Evolutionary conservation across 2,113 vertebrate genomes (phyloP), one percentile per base, ranked within the genome.

Genomic region (Zingel zingel): DNA sequence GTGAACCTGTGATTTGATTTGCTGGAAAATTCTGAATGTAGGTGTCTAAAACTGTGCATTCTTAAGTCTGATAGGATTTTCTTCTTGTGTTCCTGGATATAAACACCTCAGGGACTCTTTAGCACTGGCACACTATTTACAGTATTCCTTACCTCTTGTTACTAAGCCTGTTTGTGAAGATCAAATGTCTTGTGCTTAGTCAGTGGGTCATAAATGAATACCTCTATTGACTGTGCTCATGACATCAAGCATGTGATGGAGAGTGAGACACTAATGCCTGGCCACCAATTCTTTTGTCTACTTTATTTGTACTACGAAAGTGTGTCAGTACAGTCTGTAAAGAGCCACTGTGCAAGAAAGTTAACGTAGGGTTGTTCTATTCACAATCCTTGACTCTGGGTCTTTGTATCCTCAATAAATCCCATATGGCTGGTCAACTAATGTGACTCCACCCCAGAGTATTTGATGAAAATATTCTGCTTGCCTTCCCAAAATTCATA

Each of bases 331-430:
- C 25, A 81, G 10, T 25, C 61, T 47, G 30, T 16, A 47, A 48
- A 11, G 62, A 30, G 33, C 33, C 5, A n/a, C 4, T 39, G 14
- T 64, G 25, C 23, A 36, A 73, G 18, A 3, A 57, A 48, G 1
- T 58, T 11, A 3, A 54, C 43, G 54, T 58, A 36, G 33, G n/a
- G 27, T 21, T 23, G 13, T 18, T 36, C 19, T 48, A 2, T 58
- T 0, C 13, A 64, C 59, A 51, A 71, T 36, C 45, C 12, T 15
- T 25, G 14, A 51, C 36, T 58, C 23, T 64, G 56, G 48, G 13
- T 39, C n/a, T 73, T 77, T 62, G n/a, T 56, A 27, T 25, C 30
- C 36, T 15, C 3, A 15, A 10, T 72, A 50, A 74, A 45, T 69
- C 57, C 18, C 5, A 11, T 21, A 21, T 3, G 18, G 6, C 16